Percentiles rank a stretch among this genome's conserved stretches.
Evolutionary conservation across 2,797 vertebrate genomes (phyloP).

Genomic region (Scyliorhinus canicula): DNA sequence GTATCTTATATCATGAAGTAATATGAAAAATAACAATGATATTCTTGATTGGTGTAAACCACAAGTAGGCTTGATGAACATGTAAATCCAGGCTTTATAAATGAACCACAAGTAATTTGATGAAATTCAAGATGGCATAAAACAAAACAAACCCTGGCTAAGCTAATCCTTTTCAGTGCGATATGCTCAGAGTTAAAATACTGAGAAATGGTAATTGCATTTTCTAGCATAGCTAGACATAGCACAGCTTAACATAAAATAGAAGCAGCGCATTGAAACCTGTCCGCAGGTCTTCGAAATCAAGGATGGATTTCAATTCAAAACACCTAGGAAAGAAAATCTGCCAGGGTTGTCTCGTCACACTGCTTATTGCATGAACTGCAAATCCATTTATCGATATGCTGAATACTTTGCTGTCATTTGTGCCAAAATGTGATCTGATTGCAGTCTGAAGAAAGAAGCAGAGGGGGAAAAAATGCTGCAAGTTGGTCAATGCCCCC

Average conservation of each 20-base stretch:
- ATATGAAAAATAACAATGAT: background rate
- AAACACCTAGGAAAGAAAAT: background rate
- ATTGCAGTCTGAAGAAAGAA: constrained; percentile 50
- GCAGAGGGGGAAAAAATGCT: constrained; percentile 48
- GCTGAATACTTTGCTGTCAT: constrained; percentile 49
- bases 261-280: background rate
- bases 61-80: background rate
- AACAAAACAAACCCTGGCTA: background rate
- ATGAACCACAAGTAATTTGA: background rate
- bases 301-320: background rate
- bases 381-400: constrained; percentile 54
- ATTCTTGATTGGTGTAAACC: background rate
- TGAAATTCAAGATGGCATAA: background rate
- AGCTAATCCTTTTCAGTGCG: background rate
- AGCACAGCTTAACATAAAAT: background rate
- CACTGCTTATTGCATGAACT: background rate
- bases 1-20: background rate
- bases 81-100: background rate
- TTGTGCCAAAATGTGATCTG: constrained; percentile 57
- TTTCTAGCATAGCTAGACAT: background rate
- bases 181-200: background rate
- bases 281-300: background rate
- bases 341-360: background rate
- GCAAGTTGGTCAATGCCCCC: constrained; percentile 46
- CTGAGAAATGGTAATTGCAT: background rate